Conservation (phyloP, 2,113 vertebrate genomes). For the Pongo abelii region DNA sequence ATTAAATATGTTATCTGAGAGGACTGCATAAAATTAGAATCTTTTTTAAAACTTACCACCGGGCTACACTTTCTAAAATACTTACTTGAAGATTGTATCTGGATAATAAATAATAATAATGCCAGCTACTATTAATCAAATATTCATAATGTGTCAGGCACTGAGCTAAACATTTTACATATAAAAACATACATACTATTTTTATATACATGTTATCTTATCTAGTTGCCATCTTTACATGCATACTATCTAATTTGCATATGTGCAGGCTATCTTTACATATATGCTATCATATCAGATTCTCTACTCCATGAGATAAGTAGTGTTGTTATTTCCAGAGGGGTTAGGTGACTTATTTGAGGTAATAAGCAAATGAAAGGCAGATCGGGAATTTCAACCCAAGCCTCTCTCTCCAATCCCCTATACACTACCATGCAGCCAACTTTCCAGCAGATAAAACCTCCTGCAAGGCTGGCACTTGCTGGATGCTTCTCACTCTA, state of each 20-base stretch:
- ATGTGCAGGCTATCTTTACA: not conserved
- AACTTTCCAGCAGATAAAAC: not conserved
- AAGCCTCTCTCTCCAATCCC: not conserved
- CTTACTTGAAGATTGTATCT: not conserved
- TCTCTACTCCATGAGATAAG: not conserved
- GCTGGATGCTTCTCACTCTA: not conserved
- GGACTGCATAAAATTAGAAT: not conserved
- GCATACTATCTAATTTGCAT: no score
- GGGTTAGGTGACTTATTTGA: not conserved
- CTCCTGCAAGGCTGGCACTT: not conserved
- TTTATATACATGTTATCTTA: not conserved
- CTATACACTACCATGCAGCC: not conserved
- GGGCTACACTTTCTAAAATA: not conserved
- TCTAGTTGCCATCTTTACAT: no score
- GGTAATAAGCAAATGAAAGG: not conserved
- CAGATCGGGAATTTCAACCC: not conserved
- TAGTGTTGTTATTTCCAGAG: not conserved
- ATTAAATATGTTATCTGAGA: not conserved
- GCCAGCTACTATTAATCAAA: not conserved
- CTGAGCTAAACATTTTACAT: not conserved
- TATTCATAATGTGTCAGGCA: not conserved
- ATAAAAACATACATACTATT: not conserved
- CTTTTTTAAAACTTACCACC: slow-evolving; percentile 1
- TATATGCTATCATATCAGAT: not conserved
- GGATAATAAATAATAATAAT: not conserved